Conservation (phyloP, 2,888 invertebrate species). For the Agonum fuliginosum region DNA sequence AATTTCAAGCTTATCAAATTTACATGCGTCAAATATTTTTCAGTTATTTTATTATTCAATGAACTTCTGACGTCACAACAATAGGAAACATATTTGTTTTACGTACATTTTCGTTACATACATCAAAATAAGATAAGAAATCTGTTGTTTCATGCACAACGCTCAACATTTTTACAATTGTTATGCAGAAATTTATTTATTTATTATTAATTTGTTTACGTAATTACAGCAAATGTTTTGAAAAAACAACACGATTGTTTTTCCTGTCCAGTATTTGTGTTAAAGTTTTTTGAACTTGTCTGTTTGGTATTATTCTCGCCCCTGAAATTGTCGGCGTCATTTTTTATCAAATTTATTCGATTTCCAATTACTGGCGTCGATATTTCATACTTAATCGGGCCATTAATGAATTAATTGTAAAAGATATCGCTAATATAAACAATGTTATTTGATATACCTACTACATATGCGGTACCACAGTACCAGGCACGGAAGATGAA, state of each 20-base stretch:
- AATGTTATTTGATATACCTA: conserved; percentile 16
- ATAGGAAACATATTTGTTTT: not conserved
- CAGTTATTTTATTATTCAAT: not conserved
- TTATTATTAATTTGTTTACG: not conserved
- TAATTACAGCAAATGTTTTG: not conserved
- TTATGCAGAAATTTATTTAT: not conserved
- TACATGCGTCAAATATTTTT: not conserved
- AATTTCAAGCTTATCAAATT: not conserved
- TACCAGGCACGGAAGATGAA: conserved; percentile 24
- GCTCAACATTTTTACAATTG: too few relatives aligned
- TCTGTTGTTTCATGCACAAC: too few relatives aligned
- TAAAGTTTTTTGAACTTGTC: conserved; percentile 27
- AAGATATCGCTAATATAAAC: conserved; percentile 20
- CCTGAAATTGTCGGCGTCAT: not conserved
- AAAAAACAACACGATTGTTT: not conserved
- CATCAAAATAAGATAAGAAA: too few relatives aligned
- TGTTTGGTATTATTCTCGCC: not conserved
- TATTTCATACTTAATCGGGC: not conserved
- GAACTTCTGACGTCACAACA: not conserved
- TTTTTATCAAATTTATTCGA: conserved; percentile 4
- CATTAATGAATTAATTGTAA: conserved; percentile 8
- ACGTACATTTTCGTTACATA: too few relatives aligned
- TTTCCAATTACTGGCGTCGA: not conserved
- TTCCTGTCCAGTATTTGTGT: not conserved
- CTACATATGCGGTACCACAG: not conserved